These are phyloP conservation scores for Delia radicum DNA, from an alignment of 1,140 invertebrate genomes.

Conservation along the genomic window DNA sequence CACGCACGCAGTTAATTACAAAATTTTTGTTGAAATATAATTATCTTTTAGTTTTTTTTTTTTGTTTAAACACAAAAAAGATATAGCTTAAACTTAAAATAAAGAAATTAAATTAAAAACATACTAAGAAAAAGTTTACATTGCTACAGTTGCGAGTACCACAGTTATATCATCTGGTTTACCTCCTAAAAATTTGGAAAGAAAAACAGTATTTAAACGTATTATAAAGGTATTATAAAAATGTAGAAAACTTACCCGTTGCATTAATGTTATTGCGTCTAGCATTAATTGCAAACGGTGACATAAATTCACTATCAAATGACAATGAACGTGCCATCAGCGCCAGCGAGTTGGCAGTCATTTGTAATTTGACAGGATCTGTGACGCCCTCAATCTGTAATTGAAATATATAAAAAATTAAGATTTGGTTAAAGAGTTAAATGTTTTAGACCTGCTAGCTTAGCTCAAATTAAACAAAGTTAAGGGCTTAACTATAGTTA, in stretches of 20 bases:
- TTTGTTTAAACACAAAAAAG: not conserved
- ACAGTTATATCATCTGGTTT: slow-evolving; percentile 98
- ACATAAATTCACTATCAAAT: slow-evolving; percentile 91
- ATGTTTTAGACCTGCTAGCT: no score
- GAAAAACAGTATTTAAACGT: slow-evolving; percentile 42
- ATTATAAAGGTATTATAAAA: no score
- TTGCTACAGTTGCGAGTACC: slow-evolving; percentile 84
- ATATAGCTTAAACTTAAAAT: not conserved
- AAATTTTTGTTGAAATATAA: not conserved
- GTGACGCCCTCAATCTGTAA: slow-evolving; percentile 65
- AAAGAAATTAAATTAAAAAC: not conserved
- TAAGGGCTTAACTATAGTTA: no score
- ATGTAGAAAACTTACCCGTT: slow-evolving; percentile 72
- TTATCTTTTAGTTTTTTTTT: not conserved
- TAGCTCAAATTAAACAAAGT: no score
- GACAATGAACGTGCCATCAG: slow-evolving; percentile 91
- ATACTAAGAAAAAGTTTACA: slow-evolving; percentile 58
- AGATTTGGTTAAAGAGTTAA: not conserved
- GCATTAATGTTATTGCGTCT: slow-evolving; percentile 89
- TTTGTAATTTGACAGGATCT: slow-evolving; percentile 76
- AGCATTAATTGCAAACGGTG: slow-evolving; percentile 92
- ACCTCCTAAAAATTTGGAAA: slow-evolving; percentile 80
- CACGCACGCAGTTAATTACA: not conserved
- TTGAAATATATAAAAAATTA: not conserved
- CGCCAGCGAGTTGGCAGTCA: slow-evolving; percentile 90